Evolutionary conservation across 2,797 vertebrate species (phyloP).

Genomic region (Poeciliopsis gracilis): DNA sequence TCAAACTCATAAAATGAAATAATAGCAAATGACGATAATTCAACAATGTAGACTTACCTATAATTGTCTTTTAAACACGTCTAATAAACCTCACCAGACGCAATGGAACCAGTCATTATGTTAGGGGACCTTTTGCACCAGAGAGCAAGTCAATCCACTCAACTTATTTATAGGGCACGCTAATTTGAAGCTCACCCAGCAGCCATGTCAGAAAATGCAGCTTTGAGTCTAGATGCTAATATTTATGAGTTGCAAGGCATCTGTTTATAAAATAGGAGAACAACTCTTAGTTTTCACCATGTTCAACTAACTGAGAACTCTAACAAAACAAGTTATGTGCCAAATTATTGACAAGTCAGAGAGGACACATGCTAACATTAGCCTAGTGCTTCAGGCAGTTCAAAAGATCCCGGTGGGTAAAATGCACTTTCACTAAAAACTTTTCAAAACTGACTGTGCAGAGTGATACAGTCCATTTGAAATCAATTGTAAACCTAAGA

Average conservation of each 20-base stretch:
- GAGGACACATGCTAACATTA: neutral
- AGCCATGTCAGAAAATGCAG: neutral
- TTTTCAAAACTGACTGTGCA: neutral
- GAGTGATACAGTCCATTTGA: neutral
- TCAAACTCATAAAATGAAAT: slow-evolving; percentile 18
- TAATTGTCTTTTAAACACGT: neutral
- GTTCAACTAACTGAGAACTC: neutral
- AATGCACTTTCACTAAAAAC: neutral
- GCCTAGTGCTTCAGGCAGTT: neutral
- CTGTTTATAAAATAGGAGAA: neutral
- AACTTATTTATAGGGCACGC: neutral
- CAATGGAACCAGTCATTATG: neutral
- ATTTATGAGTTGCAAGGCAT: neutral
- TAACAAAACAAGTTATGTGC: neutral
- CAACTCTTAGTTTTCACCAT: neutral
- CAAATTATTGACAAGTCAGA: neutral
- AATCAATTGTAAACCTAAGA: neutral
- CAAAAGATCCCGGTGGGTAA: neutral
- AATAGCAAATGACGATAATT: slow-evolving; percentile 29
- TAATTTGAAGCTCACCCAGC: neutral
- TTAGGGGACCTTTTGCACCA: neutral
- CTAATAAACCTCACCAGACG: neutral
- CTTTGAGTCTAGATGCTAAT: neutral
- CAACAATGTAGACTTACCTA: slow-evolving; percentile 20
- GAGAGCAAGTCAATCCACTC: neutral